Percentiles rank a stretch among this genome's conserved stretches.
Evolutionary conservation across 2,113 vertebrate genomes (phyloP).

Genomic region (Poeciliopsis prolifica): DNA sequence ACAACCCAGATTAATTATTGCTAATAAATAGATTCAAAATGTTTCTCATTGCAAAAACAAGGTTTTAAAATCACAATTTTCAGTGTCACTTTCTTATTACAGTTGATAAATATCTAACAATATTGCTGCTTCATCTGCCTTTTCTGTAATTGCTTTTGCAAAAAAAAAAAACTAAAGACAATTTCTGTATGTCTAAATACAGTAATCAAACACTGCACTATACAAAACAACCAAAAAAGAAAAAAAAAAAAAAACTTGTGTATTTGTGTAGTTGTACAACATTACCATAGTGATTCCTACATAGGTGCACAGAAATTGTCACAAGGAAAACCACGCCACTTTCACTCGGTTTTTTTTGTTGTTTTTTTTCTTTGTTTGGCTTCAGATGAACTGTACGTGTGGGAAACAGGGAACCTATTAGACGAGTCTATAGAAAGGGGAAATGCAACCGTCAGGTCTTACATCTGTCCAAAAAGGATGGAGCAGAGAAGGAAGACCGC

Average conservation of each 20-base stretch:
- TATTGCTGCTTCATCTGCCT: slow-evolving; percentile 25
- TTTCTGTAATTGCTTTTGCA: slow-evolving; percentile 7
- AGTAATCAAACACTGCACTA: slow-evolving; percentile 28
- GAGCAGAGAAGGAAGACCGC: slow-evolving; percentile 82
- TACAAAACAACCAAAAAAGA: slow-evolving; percentile 7
- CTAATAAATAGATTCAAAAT: neutral
- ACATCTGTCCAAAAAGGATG: slow-evolving; percentile 82
- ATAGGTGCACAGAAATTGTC: slow-evolving; percentile 30
- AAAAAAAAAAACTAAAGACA: neutral
- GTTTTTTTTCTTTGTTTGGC: slow-evolving; percentile 47
- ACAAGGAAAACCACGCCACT: slow-evolving; percentile 26
- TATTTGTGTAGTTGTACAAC: slow-evolving; percentile 27
- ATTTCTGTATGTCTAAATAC: slow-evolving; percentile 10
- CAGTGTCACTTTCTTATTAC: no score
- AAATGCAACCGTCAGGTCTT: slow-evolving; percentile 48
- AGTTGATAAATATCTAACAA: slow-evolving; percentile 1
- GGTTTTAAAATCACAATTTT: neutral
- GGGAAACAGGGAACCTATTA: slow-evolving; percentile 15
- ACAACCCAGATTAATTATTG: neutral
- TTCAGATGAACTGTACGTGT: slow-evolving; percentile 37
- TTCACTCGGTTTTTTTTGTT: neutral
- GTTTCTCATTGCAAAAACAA: neutral
- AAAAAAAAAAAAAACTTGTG: slow-evolving; percentile 4
- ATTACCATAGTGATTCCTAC: slow-evolving; percentile 12
- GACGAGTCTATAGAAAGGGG: slow-evolving; percentile 17